Base-by-base conservation (phyloP, 2,797 vertebrate genomes). In the Protosalanx chinensis region DNA sequence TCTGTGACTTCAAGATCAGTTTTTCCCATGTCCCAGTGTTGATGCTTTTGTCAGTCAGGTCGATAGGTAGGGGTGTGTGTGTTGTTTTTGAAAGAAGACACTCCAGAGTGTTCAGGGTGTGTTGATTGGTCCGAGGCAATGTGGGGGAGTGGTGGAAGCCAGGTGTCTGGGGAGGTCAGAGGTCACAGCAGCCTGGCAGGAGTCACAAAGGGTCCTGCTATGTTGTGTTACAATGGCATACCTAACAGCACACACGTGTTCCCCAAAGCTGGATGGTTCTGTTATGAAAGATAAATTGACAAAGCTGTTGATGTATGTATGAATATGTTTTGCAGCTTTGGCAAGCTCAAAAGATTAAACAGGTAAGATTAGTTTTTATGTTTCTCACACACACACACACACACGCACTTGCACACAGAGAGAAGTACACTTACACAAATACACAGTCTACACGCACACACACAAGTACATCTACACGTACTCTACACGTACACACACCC, bases 311-410 rank as follows among this genome's bases (percentile, higher is more conserved):
- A 46, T 46, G 41, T 13, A 46, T 46, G 41, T 46, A 13, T 46
- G 10, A 46, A 56, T 56, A n/a, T 56, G 15, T 67, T 83, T 76
- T 77, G 49, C 85, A 97, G 96, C 94, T 98, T 80, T 98, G 96
- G 96, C 89, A 92, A 77, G 95, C 96, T 71, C 96, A 98, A 85
- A 98, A 98, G 90, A 93, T 97, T 82, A 97, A 96, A 80, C 97
- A 98, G 95, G 96, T 97, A 89, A 81, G 80, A 57, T 32, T n/a
- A 23, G 27, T 8, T 35, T 20, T 32, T 33, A 1, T 71, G 2
- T 20, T 0, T 56, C 46, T 37, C 35, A 30, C n/a, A 27, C 12
- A 65, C 16, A 20, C 6, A 72, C 53, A 46, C 30, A 37, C 5
- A n/a, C 27, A 6, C 27, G 20, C 63, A 23, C 33, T 5, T 8